A percentile compares a stretch with the other conserved stretches of the same genome.
Evolutionary conservation across 2,797 vertebrate genomes (phyloP).

Genomic region (Pseudochirops cupreus): DNA sequence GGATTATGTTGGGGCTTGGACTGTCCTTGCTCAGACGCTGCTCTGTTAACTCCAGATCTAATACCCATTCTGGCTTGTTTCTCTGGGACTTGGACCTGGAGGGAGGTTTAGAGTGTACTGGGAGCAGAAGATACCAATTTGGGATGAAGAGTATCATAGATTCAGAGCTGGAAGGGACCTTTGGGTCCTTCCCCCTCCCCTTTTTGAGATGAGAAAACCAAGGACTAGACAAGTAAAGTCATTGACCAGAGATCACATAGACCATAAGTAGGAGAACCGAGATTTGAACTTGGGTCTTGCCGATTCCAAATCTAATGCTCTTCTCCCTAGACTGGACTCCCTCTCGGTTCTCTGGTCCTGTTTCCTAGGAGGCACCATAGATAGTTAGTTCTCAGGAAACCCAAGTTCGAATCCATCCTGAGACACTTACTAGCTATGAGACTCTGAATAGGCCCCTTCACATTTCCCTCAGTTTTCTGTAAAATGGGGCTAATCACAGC

Average conservation of each 20-base stretch:
- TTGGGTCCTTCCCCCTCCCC: background rate
- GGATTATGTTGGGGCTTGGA: background rate
- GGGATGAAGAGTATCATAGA: background rate
- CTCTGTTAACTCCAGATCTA: background rate
- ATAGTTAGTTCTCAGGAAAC: background rate
- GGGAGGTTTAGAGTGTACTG: background rate
- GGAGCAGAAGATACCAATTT: background rate
- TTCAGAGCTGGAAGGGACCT: background rate
- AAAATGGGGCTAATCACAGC: background rate
- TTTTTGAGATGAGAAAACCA: background rate
- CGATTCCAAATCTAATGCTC: background rate
- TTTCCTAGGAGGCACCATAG: background rate
- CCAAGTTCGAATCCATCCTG: background rate
- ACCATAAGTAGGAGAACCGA: background rate
- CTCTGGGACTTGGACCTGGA: background rate
- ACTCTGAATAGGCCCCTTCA: background rate
- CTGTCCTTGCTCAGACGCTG: background rate
- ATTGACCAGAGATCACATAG: background rate
- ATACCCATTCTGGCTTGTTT: background rate
- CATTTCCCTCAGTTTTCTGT: background rate
- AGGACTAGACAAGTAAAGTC: background rate
- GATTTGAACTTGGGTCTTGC: background rate
- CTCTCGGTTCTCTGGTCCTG: background rate
- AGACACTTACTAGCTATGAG: background rate
- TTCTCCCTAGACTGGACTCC: background rate